Base-by-base conservation (phyloP, 2,888 invertebrate species). In the Cerceris ruficornis region DNA sequence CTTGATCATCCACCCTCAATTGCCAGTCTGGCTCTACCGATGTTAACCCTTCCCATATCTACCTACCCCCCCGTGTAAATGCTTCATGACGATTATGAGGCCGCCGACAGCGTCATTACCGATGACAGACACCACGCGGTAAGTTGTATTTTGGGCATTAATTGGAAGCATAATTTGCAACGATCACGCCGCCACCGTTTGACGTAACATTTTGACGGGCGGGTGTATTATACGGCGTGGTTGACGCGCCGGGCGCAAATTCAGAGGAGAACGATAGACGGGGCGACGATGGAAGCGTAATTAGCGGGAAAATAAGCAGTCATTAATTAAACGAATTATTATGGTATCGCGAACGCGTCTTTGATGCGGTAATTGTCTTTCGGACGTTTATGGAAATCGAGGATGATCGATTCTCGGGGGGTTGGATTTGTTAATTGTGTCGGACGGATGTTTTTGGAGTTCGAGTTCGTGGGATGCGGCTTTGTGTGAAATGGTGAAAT, bases 81-180 rank as follows among this genome's bases (percentile, higher is more conserved):
- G 78, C 62, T 65, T 68, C 42, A 42, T 66, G 69, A 75, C 69
- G 76, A 80, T 83, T 79, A 83, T 80, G 67, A 72, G 73, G 50
- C 68, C 69, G 75, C 68, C 82, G 66, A 54, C 66, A 57, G 66
- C 77, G 80, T 74, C 71, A 83, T 75, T 75, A 65, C 55, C 73
- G 60, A 73, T 72, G 73, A 76, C 68, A 74, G 80, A 74, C 74
- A 67, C 64, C 69, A 62, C 64, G 78, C 58, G 58, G 28, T 57
- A 49, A 58, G 58, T 77, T 72, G 83, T 75, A 77, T 73, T 75
- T 81, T n/a, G 73, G 64, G 42, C 61, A 77, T 84, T 77, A 81
- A 83, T 83, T 81, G 69, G 58, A 58, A 14, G 55, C 75, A 14
- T 78, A 78, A 83, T 77, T 28, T 71, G 73, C 70, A 67, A 69